A percentile compares a stretch with the other conserved stretches of the same genome.
Evolutionary conservation across 2,113 vertebrate species (phyloP).

Genomic region (Saccopteryx bilineata): DNA sequence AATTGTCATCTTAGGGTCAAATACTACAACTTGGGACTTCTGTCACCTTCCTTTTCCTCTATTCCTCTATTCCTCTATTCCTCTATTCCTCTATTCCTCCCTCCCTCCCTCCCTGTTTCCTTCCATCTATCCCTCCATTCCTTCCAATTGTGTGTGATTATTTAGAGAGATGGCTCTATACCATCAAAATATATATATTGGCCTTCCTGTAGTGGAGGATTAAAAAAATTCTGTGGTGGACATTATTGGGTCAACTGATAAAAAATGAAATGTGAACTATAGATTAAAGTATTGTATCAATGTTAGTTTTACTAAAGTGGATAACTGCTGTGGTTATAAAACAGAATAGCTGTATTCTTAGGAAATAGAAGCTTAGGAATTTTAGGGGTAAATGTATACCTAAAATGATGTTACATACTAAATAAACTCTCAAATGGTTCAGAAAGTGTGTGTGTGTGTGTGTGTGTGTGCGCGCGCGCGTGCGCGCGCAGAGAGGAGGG

Average conservation of each 20-base stretch:
- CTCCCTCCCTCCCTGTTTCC: neutral
- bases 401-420: conserved; percentile 44
- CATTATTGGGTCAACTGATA: conserved; percentile 5
- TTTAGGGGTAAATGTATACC: neutral
- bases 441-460: neutral
- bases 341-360: conserved; percentile 34
- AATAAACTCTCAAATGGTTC: neutral
- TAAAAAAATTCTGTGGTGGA: neutral
- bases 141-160: conserved; percentile 21
- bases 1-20: conserved; percentile 3
- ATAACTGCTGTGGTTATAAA: conserved; percentile 25
- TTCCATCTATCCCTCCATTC: neutral
- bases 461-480: neutral
- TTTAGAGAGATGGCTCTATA: conserved; percentile 19
- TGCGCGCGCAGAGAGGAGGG: neutral
- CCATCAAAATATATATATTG: neutral
- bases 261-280: neutral
- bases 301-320: conserved; percentile 40
- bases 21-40: neutral
- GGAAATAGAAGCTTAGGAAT: conserved; percentile 35
- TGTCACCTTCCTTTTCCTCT: neutral
- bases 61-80: neutral
- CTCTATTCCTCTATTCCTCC: neutral
- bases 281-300: neutral
- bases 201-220: neutral